Evolutionary conservation across 2,888 invertebrate genomes (phyloP).

Genomic region (Aleiodes testaceus): DNA sequence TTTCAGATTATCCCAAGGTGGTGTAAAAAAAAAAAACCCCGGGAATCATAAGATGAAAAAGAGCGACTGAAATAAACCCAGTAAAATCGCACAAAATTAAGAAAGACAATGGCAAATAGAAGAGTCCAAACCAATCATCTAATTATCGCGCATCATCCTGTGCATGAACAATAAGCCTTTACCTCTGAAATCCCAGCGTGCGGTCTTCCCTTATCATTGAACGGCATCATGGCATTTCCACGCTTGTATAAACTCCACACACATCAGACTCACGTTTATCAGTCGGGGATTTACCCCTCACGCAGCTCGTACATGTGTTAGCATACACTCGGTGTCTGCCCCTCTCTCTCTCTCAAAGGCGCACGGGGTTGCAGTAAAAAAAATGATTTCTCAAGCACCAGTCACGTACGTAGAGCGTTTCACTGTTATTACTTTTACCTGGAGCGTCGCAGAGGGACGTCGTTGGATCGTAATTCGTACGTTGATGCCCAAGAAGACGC

Average conservation of each 20-base stretch:
- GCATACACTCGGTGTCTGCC: background rate
- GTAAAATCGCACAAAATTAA: background rate
- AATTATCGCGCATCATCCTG: conserved; percentile 15
- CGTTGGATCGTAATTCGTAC: conserved; percentile 63
- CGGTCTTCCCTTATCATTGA: conserved; percentile 49
- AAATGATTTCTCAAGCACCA: conserved; percentile 59
- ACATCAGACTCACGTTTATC: conserved; percentile 25
- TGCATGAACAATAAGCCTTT: conserved; percentile 26
- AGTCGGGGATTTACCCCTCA: conserved; percentile 24
- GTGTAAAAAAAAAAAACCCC: background rate
- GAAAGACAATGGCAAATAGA: background rate
- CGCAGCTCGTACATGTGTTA: background rate
- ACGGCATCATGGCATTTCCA: conserved; percentile 39
- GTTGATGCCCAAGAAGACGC: conserved; percentile 46
- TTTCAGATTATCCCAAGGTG: conserved; percentile 36
- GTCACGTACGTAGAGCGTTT: conserved; percentile 65
- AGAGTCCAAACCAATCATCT: conserved; percentile 18
- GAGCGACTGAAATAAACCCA: background rate
- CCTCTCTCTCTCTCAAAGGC: background rate
- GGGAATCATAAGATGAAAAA: background rate
- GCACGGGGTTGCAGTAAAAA: conserved; percentile 7
- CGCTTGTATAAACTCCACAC: conserved; percentile 29
- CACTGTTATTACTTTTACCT: conserved; percentile 67
- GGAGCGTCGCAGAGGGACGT: conserved; percentile 49
- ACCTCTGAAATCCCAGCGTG: conserved; percentile 47